A percentile compares a stretch with the other conserved stretches of the same genome.
phyloP scores from a whole-genome alignment of 2,113 vertebrate species.

The Charadrius vociferus region DNA sequence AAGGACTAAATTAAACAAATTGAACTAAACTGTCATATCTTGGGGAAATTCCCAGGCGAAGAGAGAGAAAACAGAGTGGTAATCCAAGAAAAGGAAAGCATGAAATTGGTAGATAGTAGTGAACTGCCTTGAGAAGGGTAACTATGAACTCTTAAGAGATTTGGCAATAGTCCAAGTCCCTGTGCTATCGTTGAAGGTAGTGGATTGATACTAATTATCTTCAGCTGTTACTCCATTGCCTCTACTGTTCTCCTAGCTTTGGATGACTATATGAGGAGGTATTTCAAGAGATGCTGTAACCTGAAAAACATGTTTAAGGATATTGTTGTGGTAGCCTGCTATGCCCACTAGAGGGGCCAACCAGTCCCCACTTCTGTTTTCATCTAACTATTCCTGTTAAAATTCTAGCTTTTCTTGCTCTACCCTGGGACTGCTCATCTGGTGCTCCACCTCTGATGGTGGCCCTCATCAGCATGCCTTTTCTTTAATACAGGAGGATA shows the following conservation, averaged over 20 bases:
- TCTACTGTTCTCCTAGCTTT: neutral
- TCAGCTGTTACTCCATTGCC: neutral
- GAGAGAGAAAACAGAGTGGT: neutral
- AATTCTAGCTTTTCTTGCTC: neutral
- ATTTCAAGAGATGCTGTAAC: neutral
- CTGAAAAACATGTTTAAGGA: accelerated
- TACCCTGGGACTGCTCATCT: neutral
- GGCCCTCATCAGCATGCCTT: neutral
- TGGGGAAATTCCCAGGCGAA: neutral
- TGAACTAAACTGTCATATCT: neutral
- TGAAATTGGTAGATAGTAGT: neutral
- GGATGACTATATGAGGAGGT: neutral
- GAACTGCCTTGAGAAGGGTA: neutral
- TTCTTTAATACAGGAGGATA: neutral
- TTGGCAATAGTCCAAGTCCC: neutral
- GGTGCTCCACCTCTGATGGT: neutral
- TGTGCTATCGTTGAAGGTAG: neutral
- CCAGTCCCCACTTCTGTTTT: neutral
- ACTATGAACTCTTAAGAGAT: neutral
- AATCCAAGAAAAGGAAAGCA: neutral
- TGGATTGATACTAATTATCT: neutral
- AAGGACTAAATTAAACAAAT: neutral
- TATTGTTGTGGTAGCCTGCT: neutral
- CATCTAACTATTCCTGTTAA: neutral
- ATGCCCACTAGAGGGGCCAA: too few species aligned